Conservation (phyloP, 2,888 invertebrate species). For the Hirtodrosophila histrioides region DNA sequence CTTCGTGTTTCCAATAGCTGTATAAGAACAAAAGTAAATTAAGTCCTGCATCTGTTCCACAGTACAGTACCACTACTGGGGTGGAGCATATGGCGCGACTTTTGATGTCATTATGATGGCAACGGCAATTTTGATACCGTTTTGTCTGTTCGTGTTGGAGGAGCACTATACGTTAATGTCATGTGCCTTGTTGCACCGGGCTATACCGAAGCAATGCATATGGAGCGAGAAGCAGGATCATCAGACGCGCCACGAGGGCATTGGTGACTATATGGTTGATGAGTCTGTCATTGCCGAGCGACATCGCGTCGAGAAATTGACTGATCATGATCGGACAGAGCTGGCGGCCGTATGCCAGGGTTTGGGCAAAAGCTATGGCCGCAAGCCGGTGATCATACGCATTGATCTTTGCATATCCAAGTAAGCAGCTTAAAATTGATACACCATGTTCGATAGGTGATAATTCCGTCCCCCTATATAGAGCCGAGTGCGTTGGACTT, state of each 20-base stretch:
- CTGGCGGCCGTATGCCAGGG: conserved; percentile 30
- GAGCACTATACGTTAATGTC: conserved; percentile 6
- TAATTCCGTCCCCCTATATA: conserved; percentile 12
- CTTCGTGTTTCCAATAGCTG: neutral
- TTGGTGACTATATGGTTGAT: conserved; percentile 13
- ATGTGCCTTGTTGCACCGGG: neutral
- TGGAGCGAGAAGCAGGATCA: neutral
- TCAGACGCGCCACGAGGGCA: neutral
- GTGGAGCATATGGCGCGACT: conserved; percentile 4
- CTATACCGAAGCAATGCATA: neutral
- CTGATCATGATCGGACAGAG: conserved; percentile 2
- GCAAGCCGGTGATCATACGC: conserved; percentile 24
- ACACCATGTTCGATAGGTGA: neutral
- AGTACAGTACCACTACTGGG: conserved; percentile 26
- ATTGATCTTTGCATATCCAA: conserved; percentile 49
- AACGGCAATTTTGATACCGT: neutral
- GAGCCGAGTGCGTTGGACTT: conserved; percentile 60
- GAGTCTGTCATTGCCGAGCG: conserved; percentile 40
- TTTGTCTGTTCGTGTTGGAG: conserved; percentile 7
- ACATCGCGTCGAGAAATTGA: conserved; percentile 19
- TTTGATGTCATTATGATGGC: conserved; percentile 15
- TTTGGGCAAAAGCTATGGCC: conserved; percentile 33
- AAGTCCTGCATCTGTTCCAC: neutral
- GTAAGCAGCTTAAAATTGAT: conserved; percentile 28
- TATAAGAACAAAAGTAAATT: too few species aligned